Base-by-base conservation (phyloP, 2,113 vertebrate species). In the Notarius lentiginosus region DNA sequence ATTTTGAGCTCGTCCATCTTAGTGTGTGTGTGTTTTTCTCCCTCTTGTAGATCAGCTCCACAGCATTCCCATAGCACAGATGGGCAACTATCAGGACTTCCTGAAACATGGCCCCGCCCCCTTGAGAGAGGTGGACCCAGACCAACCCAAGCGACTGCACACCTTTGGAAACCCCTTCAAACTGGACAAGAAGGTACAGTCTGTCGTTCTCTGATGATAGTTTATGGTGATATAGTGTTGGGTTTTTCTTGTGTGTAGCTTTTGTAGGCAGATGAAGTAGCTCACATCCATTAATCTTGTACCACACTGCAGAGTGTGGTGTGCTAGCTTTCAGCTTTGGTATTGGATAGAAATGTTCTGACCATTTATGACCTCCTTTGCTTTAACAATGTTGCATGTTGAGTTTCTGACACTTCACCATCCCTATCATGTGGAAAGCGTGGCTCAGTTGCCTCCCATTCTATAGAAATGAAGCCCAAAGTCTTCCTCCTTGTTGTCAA, bases 71-170 rank as follows among this genome's bases (percentile, higher is more conserved):
- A 97, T 99, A 87, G 96, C 96, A 92, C 98, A 99, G 94, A 99
- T 99, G 98, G 98, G 98, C 47, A 99, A 99, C 93, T 99, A 99
- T 92, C 98, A 99, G 91, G 98, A 99, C 86, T 99, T 96, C 92
- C 95, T 99, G 61, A 98, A 98, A 93, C 96, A 96, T 82, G 93
- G 96, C 85, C 97, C 96, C 65, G 96, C 97, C 91, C 97, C 98
- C 0, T 94, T 99, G 55, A 94, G 98, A 91, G 98, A 99, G 88
- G 96, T 96, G 27, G 98, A 99, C 91, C 97, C 97, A 5, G 98
- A 99, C 90, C 97, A 98, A 83, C 98, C 98, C 47, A 96, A 96
- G 90, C 96, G 98, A 68, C 92, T 98, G 87, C 98, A 99, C 93
- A 99, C 97, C 0, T 99, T 99, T 89, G 98, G 98, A 17, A 99